Evolutionary conservation across 2,797 vertebrate species (phyloP).

Genomic region (Channa striata): DNA sequence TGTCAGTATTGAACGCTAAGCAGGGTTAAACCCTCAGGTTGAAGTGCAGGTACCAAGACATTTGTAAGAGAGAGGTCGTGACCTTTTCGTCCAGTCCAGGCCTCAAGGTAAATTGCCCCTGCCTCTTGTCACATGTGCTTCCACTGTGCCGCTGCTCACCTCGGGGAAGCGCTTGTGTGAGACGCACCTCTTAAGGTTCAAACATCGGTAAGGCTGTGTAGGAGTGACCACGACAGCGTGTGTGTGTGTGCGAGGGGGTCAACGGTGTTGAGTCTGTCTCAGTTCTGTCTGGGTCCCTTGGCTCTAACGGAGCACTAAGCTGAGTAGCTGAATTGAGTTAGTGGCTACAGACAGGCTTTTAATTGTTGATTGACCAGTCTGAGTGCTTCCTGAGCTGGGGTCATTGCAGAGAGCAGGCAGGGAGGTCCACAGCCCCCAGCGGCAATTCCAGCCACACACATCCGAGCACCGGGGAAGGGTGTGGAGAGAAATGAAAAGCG

Average conservation of each 20-base stretch:
- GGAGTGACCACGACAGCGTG: conserved; percentile 50
- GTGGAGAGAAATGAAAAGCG: conserved; percentile 44
- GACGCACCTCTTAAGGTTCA: conserved; percentile 43
- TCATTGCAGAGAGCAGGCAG: conserved; percentile 76
- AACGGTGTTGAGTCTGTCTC: conserved; percentile 72
- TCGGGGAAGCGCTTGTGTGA: conserved; percentile 32
- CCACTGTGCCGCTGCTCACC: conserved; percentile 29
- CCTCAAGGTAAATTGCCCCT: conserved; percentile 50
- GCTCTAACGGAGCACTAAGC: conserved; percentile 71
- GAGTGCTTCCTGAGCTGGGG: conserved; percentile 81
- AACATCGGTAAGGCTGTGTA: conserved; percentile 45
- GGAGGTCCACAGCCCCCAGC: conserved; percentile 81
- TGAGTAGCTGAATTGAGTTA: conserved; percentile 85
- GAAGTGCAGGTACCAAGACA: conserved; percentile 67
- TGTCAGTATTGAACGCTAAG: conserved; percentile 63
- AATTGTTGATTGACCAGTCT: conserved; percentile 89
- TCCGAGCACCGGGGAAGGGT: conserved; percentile 7
- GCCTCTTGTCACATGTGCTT: conserved; percentile 23
- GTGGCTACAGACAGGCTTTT: conserved; percentile 84
- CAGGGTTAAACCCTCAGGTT: conserved; percentile 74
- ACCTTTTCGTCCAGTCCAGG: conserved; percentile 65
- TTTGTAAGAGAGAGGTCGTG: conserved; percentile 62
- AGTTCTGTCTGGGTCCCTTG: conserved; percentile 72
- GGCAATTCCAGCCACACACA: conserved; percentile 77
- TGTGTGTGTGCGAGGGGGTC: conserved; percentile 57